These are phyloP conservation scores for Nothocercus julius DNA, from an alignment of 2,113 vertebrate genomes.

Conservation along the genomic window DNA sequence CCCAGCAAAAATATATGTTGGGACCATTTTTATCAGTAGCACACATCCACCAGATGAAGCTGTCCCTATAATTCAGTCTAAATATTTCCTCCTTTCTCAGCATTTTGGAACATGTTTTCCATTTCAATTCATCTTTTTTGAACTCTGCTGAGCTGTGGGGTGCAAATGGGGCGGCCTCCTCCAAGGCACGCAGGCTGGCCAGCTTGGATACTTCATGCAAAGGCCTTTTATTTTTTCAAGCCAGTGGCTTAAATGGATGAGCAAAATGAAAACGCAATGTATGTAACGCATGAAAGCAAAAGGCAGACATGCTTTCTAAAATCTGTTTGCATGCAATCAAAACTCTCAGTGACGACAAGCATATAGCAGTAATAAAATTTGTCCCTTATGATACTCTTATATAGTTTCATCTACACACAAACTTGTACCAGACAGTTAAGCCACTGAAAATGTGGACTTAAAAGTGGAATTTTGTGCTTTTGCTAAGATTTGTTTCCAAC, in stretches of 20 bases:
- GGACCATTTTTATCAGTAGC: not conserved
- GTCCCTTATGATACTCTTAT: not conserved
- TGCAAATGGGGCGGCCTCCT: not conserved
- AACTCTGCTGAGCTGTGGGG: not conserved
- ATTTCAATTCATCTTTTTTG: not conserved
- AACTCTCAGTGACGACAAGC: not conserved
- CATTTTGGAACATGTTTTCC: not conserved
- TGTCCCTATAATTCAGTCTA: not conserved
- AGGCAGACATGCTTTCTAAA: not conserved
- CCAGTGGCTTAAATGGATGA: not conserved
- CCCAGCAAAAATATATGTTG: not conserved
- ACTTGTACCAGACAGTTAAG: not conserved
- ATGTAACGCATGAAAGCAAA: not conserved
- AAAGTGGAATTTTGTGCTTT: not conserved
- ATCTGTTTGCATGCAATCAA: not conserved
- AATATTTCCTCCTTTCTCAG: not conserved
- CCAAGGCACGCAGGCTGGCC: not conserved
- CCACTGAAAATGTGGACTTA: not conserved
- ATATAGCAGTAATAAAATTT: not conserved
- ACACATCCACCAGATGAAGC: not conserved
- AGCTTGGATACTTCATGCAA: not conserved
- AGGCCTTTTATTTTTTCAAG: not conserved
- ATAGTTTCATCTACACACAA: not conserved
- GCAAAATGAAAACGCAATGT: not conserved
- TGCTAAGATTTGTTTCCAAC: not conserved